Evolutionary conservation across 2,888 invertebrate genomes (phyloP).

Genomic region (Phyto melanocephala): DNA sequence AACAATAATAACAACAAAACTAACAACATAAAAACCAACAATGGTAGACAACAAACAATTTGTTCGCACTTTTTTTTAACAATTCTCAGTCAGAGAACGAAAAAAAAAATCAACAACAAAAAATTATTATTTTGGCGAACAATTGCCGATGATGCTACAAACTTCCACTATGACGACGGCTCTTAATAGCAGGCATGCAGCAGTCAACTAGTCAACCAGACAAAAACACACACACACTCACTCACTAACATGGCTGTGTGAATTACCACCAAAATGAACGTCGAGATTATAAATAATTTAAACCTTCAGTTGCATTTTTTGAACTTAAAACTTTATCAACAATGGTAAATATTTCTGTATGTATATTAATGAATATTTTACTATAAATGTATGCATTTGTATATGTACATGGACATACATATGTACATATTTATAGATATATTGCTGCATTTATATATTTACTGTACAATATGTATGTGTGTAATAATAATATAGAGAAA

Average conservation of each 20-base stretch:
- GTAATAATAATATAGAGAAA: background rate
- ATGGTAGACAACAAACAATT: slow-evolving; percentile 59
- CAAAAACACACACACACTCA: background rate
- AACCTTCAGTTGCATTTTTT: slow-evolving; percentile 64
- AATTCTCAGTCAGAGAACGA: background rate
- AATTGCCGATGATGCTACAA: slow-evolving; percentile 36
- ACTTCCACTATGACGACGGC: slow-evolving; percentile 1
- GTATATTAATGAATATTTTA: slow-evolving; percentile 39
- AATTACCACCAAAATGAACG: slow-evolving; percentile 51
- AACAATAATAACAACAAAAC: slow-evolving; percentile 19
- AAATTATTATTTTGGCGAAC: slow-evolving; percentile 54
- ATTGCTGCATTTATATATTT: background rate
- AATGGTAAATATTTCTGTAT: slow-evolving; percentile 62
- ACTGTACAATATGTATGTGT: slow-evolving; percentile 14
- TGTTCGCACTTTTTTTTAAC: slow-evolving; percentile 58
- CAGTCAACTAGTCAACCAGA: background rate
- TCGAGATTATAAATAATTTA: slow-evolving; percentile 64
- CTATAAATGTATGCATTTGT: too few relatives aligned
- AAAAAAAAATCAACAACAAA: slow-evolving; percentile 6
- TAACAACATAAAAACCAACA: slow-evolving; percentile 42
- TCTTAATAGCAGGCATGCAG: slow-evolving; percentile 14
- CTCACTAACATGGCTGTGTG: background rate
- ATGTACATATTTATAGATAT: background rate
- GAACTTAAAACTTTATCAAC: slow-evolving; percentile 51
- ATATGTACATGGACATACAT: background rate